Percentiles rank a stretch among this genome's conserved stretches.
Evolutionary conservation across 2,797 vertebrate genomes (phyloP).

Genomic region (Emys orbicularis): DNA sequence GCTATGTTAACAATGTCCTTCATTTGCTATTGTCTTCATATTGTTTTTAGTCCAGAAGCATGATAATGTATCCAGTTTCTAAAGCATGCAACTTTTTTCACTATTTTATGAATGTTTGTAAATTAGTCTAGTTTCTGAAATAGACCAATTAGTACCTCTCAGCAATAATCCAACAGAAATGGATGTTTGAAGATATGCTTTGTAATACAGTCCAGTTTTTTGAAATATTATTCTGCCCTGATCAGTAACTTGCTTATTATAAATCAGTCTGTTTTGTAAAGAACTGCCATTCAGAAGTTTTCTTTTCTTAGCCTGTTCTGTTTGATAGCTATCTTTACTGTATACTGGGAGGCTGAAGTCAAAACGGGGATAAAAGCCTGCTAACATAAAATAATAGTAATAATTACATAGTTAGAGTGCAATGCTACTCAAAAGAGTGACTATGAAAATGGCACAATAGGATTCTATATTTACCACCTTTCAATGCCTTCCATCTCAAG

Average conservation of each 20-base stretch:
- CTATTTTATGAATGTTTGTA: slow-evolving; percentile 83
- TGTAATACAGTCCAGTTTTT: slow-evolving; percentile 64
- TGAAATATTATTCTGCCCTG: slow-evolving; percentile 52
- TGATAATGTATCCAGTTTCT: slow-evolving; percentile 77
- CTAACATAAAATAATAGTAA: neutral
- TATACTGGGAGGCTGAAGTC: slow-evolving; percentile 2
- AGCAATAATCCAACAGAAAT: slow-evolving; percentile 80
- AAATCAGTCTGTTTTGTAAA: slow-evolving; percentile 69
- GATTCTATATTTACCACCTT: neutral
- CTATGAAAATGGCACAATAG: neutral
- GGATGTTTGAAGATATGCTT: slow-evolving; percentile 69
- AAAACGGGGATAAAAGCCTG: neutral
- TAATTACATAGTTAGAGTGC: neutral
- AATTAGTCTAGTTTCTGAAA: slow-evolving; percentile 73
- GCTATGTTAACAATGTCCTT: slow-evolving; percentile 6
- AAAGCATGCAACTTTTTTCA: slow-evolving; percentile 82
- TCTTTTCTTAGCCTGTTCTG: slow-evolving; percentile 54
- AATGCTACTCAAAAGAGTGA: neutral
- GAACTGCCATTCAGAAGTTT: slow-evolving; percentile 35
- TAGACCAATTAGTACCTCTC: slow-evolving; percentile 73
- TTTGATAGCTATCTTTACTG: slow-evolving; percentile 43
- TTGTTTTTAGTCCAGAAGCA: slow-evolving; percentile 77
- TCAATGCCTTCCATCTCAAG: slow-evolving; percentile 4
- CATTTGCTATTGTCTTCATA: slow-evolving; percentile 61
- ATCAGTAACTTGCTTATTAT: slow-evolving; percentile 61